Evolutionary conservation across 2,797 vertebrate genomes (phyloP).

Genomic region (Cuniculus paca): DNA sequence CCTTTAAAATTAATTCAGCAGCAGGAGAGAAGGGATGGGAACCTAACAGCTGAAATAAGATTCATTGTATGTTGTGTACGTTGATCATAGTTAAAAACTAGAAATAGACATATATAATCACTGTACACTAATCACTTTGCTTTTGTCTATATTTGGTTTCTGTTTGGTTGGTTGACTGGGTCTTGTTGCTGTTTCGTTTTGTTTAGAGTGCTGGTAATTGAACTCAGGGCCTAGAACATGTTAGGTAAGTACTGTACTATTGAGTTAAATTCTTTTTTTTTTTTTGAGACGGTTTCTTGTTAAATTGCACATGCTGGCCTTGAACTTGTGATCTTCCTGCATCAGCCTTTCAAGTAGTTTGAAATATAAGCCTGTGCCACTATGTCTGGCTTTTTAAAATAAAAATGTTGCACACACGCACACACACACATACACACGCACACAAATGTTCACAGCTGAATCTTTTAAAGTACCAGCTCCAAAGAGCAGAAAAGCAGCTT

Average conservation of each 20-base stretch:
- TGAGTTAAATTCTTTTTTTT: background rate
- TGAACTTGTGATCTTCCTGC: background rate
- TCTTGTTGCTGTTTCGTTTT: background rate
- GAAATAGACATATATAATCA: background rate
- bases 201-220: background rate
- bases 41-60: background rate
- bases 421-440: background rate
- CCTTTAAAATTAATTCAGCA: conserved; percentile 47
- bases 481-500: background rate
- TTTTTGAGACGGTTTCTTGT: background rate
- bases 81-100: background rate
- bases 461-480: background rate
- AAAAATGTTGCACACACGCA: background rate
- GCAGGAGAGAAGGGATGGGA: too few relatives aligned
- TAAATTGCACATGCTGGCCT: background rate
- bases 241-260: background rate
- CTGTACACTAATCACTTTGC: background rate
- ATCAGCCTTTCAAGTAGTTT: background rate
- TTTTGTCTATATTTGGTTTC: conserved; percentile 20
- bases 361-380: background rate
- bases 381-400: background rate
- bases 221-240: background rate
- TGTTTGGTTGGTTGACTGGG: background rate
- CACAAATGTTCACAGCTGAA: background rate
- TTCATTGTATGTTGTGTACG: accelerated